These are phyloP conservation scores for Chaetophractus vellerosus DNA, from an alignment of 2,797 vertebrate species.

Conservation along the genomic window DNA sequence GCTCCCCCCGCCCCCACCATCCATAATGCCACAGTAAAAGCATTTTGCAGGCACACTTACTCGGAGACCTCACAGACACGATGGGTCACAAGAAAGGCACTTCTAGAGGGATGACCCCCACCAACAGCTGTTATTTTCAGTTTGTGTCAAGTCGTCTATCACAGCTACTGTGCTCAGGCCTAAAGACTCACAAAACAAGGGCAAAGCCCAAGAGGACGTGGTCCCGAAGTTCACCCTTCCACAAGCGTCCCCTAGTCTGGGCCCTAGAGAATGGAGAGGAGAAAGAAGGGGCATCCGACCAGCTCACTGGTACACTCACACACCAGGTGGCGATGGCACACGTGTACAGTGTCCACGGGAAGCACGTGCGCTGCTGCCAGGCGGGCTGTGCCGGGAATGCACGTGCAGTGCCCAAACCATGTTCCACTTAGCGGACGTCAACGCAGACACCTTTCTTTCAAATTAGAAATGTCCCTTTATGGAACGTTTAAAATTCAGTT, in stretches of 20 bases:
- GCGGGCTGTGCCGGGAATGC: background rate
- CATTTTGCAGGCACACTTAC: too few relatives aligned
- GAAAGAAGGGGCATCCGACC: accelerated
- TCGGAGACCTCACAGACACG: accelerated
- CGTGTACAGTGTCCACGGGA: background rate
- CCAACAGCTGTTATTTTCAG: background rate
- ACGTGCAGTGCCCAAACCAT: accelerated
- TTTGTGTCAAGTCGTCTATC: background rate
- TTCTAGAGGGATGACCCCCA: background rate
- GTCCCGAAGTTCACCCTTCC: background rate
- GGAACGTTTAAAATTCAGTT: background rate
- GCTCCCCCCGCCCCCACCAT: background rate
- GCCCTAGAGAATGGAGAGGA: background rate
- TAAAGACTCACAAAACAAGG: background rate
- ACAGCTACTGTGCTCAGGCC: background rate
- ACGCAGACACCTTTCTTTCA: background rate
- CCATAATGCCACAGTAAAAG: background rate
- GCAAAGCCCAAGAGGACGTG: background rate
- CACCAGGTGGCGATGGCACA: background rate
- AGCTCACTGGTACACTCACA: background rate
- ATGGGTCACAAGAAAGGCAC: background rate
- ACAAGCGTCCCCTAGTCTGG: background rate
- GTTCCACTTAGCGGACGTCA: background rate
- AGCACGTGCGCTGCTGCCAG: background rate
- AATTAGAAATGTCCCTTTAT: background rate